These are phyloP conservation scores for Tenthredo mesomela DNA, from an alignment of 2,888 invertebrate species.

Conservation along the genomic window DNA sequence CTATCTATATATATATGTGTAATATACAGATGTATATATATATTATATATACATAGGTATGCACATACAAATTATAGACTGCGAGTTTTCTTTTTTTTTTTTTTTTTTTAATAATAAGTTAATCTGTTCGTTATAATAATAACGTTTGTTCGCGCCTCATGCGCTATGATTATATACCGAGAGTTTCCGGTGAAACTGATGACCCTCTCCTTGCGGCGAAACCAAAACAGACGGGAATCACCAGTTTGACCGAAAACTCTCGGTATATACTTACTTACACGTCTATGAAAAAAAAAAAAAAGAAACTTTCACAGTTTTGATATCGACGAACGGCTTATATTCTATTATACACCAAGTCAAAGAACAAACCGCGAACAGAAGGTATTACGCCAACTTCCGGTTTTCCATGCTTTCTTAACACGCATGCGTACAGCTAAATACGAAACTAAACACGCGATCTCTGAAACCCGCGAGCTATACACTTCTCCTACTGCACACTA, in stretches of 20 bases:
- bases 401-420: conserved; percentile 51
- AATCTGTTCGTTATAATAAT: not conserved
- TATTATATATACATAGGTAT: not conserved
- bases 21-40: too few relatives aligned
- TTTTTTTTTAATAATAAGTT: too few relatives aligned
- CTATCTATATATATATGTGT: too few relatives aligned
- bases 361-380: not conserved
- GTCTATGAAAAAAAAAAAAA: not conserved
- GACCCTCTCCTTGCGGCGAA: too few relatives aligned
- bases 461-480: not conserved
- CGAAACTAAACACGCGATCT: conserved; percentile 37
- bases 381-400: conserved; percentile 52
- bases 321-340: not conserved
- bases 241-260: too few relatives aligned
- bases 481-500: not conserved
- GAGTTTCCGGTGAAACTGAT: too few relatives aligned
- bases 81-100: not conserved
- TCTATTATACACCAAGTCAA: not conserved
- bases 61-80: not conserved
- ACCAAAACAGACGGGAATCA: too few relatives aligned
- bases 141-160: not conserved
- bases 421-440: conserved; percentile 34
- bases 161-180: too few relatives aligned
- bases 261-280: too few relatives aligned
- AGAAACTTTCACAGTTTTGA: conserved; percentile 32